Percentiles rank a stretch among this genome's conserved stretches.
Conservation (phyloP, 2,888 invertebrate species). For the Eupithecia pulchellata region DNA sequence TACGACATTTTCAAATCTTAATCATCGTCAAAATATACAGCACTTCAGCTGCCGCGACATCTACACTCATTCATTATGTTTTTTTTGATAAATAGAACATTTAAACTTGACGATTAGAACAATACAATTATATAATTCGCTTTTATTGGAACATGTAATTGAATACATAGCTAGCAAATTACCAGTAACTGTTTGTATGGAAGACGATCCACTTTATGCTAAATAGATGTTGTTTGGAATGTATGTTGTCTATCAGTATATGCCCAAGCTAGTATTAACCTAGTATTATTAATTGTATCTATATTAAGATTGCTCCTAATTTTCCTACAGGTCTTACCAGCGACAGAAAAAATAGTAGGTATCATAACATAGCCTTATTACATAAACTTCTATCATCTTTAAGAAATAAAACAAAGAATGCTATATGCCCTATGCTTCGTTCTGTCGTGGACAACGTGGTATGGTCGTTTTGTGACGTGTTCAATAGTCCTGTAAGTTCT, state of each 20-base stretch:
- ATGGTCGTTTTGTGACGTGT: no score
- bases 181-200: constrained; percentile 1
- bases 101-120: no score
- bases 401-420: no score
- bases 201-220: not conserved
- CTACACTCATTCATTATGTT: not conserved
- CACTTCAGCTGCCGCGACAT: not conserved
- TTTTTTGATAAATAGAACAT: no score
- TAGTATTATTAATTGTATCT: not conserved
- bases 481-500: no score
- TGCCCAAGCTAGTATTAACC: not conserved
- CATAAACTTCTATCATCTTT: not conserved
- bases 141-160: not conserved
- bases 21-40: not conserved
- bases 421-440: not conserved
- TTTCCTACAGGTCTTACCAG: constrained; percentile 36
- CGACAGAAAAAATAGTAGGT: constrained; percentile 34
- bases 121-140: not conserved
- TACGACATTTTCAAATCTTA: not conserved
- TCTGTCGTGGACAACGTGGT: no score
- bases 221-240: constrained; percentile 10
- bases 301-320: constrained; percentile 1
- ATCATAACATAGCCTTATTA: constrained; percentile 13
- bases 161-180: not conserved
- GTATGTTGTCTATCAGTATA: not conserved